A percentile compares a stretch with the other conserved stretches of the same genome.
These are phyloP conservation scores for Lamprotornis superbus DNA, from an alignment of 2,113 vertebrate genomes.

Conservation along the genomic window DNA sequence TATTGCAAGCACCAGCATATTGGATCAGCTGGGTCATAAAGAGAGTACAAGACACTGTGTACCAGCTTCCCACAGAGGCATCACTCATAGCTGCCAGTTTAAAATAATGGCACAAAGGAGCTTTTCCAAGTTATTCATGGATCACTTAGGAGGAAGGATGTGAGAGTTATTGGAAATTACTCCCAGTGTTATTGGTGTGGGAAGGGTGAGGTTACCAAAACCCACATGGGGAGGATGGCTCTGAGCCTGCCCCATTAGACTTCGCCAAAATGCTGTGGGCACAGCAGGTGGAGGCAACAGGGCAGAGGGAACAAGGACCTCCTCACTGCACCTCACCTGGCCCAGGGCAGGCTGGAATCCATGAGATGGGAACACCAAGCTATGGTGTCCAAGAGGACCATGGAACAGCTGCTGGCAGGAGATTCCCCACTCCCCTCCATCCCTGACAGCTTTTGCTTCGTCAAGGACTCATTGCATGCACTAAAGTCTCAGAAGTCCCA, in stretches of 20 bases:
- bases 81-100: background rate
- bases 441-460: background rate
- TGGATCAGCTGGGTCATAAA: background rate
- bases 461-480: background rate
- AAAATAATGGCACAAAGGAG: background rate
- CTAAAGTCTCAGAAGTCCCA: background rate
- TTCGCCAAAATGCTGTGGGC: background rate
- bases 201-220: background rate
- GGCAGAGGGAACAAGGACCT: background rate
- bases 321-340: background rate
- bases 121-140: background rate
- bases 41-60: background rate
- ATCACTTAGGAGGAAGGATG: background rate
- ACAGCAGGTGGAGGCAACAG: background rate
- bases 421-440: background rate
- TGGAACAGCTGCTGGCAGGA: background rate
- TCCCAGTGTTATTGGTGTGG: background rate
- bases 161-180: background rate
- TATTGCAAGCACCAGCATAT: background rate
- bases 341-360: background rate
- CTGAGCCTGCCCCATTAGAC: rapidly evolving
- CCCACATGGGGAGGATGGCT: background rate
- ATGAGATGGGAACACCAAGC: background rate
- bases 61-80: background rate
- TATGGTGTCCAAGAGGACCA: background rate